Percentiles rank a stretch among this genome's conserved stretches.
Evolutionary conservation across 2,888 invertebrate species (phyloP).

Genomic region (Rhogogaster chlorosoma): DNA sequence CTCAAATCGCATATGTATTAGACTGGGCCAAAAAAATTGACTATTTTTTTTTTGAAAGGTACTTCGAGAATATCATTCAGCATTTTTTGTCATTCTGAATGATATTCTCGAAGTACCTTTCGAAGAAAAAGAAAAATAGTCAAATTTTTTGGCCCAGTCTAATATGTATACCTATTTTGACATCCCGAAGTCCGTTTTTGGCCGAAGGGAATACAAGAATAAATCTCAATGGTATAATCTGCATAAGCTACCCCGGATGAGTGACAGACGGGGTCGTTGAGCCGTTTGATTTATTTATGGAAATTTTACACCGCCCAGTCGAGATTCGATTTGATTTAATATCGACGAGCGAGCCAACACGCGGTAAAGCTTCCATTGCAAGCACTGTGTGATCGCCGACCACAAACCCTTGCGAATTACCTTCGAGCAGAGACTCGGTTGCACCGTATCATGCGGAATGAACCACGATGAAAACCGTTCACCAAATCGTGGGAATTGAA

Average conservation of each 20-base stretch:
- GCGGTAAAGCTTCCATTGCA: not conserved
- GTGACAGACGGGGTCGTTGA: conserved; percentile 20
- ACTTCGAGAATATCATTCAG: no score
- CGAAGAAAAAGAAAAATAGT: no score
- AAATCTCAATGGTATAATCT: not conserved
- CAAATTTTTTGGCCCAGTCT: no score
- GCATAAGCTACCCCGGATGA: conserved; percentile 11
- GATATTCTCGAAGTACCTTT: no score
- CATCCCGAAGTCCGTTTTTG: not conserved
- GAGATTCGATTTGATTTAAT: conserved; percentile 28
- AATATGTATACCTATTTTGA: not conserved
- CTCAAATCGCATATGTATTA: no score
- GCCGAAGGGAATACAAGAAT: not conserved
- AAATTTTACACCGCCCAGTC: conserved; percentile 14
- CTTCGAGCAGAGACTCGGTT: not conserved
- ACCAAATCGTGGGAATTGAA: conserved; percentile 1
- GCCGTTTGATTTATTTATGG: conserved; percentile 32
- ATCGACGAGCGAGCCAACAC: not conserved
- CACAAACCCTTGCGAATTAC: conserved; percentile 22
- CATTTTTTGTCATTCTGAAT: no score
- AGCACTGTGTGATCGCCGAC: not conserved
- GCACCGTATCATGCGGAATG: not conserved
- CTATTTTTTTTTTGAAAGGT: no score
- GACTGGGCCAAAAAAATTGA: no score
- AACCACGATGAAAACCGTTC: not conserved